phyloP scores from a whole-genome alignment of 2,888 invertebrate species.

The Eudasyphora cyanicolor region DNA sequence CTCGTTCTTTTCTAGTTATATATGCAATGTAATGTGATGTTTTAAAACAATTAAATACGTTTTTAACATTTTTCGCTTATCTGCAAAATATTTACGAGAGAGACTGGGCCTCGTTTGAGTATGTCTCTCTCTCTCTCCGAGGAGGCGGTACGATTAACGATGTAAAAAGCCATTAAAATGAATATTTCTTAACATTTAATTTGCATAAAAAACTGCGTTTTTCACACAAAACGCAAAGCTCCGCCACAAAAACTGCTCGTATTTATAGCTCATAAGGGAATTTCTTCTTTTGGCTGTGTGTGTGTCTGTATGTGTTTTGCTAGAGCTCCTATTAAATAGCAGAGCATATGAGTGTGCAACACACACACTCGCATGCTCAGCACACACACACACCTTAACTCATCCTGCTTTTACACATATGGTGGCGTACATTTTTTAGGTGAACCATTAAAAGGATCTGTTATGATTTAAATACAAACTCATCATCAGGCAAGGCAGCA shows the following conservation, averaged over 20 bases:
- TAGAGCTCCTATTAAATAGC: not conserved
- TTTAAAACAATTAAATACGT: conserved; percentile 11
- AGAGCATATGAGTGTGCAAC: conserved; percentile 12
- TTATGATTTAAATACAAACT: conserved; percentile 68
- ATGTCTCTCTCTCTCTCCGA: too few relatives aligned
- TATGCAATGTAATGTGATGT: not conserved
- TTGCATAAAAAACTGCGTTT: conserved; percentile 67
- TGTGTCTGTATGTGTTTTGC: too few relatives aligned
- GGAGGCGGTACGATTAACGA: not conserved
- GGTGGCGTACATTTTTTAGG: conserved; percentile 43
- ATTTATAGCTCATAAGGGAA: conserved; percentile 64
- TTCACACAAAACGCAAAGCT: conserved; percentile 14
- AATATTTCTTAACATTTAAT: conserved; percentile 65
- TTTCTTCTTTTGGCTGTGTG: conserved; percentile 37
- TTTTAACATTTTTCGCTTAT: not conserved
- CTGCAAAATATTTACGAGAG: not conserved
- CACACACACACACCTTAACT: conserved; percentile 15
- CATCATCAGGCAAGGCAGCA: conserved; percentile 50
- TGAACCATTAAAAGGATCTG: conserved; percentile 68
- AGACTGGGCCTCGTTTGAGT: not conserved
- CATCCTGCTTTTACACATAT: conserved; percentile 28
- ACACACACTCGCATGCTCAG: not conserved
- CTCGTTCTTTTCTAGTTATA: too few relatives aligned
- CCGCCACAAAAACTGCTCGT: conserved; percentile 45
- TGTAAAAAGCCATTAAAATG: conserved; percentile 43